These are phyloP conservation scores for Euspilapteryx auroguttella DNA, from an alignment of 2,888 invertebrate genomes.

Conservation along the genomic window DNA sequence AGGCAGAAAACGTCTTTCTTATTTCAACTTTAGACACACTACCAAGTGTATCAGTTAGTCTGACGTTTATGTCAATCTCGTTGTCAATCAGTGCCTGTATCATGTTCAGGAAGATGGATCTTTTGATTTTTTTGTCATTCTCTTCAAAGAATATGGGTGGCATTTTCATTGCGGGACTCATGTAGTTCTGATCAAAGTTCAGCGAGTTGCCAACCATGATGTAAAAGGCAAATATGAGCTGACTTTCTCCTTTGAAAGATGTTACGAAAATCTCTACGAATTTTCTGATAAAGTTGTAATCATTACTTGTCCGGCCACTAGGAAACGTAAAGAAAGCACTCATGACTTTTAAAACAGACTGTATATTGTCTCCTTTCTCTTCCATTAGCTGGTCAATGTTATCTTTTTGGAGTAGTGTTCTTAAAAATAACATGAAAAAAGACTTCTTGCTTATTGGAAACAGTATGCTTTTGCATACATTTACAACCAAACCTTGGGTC, in stretches of 20 bases:
- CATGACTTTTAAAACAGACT: conserved; percentile 45
- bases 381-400: conserved; percentile 31
- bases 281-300: conserved; percentile 24
- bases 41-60: conserved; percentile 34
- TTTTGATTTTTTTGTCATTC: conserved; percentile 28
- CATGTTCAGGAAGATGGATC: conserved; percentile 35
- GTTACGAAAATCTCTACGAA: conserved; percentile 38
- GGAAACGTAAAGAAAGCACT: conserved; percentile 34
- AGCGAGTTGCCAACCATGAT: conserved; percentile 31
- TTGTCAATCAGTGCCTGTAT: conserved; percentile 25
- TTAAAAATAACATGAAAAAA: conserved; percentile 30
- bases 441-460: conserved; percentile 36
- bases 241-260: conserved; percentile 32
- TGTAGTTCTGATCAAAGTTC: conserved; percentile 32
- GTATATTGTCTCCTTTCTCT: conserved; percentile 46
- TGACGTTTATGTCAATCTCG: conserved; percentile 38
- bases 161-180: conserved; percentile 29
- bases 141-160: conserved; percentile 21
- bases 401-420: conserved; percentile 35
- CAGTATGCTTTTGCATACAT: conserved; percentile 9
- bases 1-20: conserved; percentile 34
- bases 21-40: conserved; percentile 34
- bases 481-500: conserved; percentile 8
- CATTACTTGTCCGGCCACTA: conserved; percentile 19
- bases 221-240: conserved; percentile 40